These are phyloP conservation scores for Rana temporaria DNA, from an alignment of 2,113 vertebrate genomes.

Conservation along the genomic window DNA sequence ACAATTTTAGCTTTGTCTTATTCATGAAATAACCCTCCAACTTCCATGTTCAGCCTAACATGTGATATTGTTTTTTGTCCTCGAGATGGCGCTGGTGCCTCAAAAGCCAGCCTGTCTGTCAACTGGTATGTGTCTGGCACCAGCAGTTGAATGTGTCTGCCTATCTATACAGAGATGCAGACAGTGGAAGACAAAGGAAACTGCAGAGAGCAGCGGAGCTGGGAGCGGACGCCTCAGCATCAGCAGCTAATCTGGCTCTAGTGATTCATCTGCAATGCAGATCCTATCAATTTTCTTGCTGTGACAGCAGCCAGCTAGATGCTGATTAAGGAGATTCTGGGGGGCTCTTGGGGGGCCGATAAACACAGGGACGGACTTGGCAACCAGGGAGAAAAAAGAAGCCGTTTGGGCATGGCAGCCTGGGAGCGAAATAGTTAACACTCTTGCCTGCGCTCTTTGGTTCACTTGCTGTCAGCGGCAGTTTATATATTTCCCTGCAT, in stretches of 20 bases:
- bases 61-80: constrained; percentile 50
- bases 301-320: constrained; percentile 69
- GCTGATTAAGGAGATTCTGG: constrained; percentile 64
- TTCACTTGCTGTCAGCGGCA: no score
- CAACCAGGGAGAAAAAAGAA: constrained; percentile 26
- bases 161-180: constrained; percentile 45
- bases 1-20: not conserved
- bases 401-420: no score
- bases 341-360: constrained; percentile 59
- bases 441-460: no score
- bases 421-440: no score
- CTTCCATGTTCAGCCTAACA: not conserved
- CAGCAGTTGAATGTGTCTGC: constrained; percentile 63
- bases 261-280: constrained; percentile 70
- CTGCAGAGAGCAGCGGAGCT: constrained; percentile 59
- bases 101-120: constrained; percentile 23
- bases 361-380: constrained; percentile 60
- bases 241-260: constrained; percentile 64
- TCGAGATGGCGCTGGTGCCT: constrained; percentile 62
- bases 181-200: constrained; percentile 62
- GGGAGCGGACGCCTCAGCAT: constrained; percentile 59
- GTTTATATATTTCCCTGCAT: no score
- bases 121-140: constrained; percentile 63
- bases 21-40: not conserved
- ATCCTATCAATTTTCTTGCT: constrained; percentile 69